phyloP scores from a whole-genome alignment of 2,888 invertebrate species.

The Calameuta filiformis region DNA sequence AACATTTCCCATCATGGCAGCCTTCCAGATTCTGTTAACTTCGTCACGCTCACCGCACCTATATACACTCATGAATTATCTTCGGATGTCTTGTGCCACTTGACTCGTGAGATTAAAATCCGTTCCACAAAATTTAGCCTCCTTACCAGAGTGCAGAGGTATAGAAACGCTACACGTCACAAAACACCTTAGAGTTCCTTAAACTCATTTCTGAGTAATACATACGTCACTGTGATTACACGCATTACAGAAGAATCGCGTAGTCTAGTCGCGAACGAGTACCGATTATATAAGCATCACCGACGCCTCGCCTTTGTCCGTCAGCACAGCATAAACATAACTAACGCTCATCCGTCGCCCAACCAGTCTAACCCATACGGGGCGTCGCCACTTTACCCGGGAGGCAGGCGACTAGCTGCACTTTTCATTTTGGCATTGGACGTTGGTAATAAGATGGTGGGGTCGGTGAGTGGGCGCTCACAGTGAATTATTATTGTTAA shows the following conservation, averaged over 20 bases:
- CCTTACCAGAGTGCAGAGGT: not conserved
- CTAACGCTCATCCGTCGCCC: constrained; percentile 21
- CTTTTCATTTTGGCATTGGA: constrained; percentile 46
- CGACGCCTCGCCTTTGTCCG: not conserved
- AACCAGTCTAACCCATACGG: constrained; percentile 42
- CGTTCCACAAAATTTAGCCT: not conserved
- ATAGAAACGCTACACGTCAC: not conserved
- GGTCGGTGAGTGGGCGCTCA: constrained; percentile 23
- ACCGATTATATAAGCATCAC: not conserved
- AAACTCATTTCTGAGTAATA: not conserved
- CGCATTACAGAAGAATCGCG: not conserved
- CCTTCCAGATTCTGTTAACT: not conserved
- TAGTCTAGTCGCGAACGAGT: not conserved
- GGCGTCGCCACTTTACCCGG: constrained; percentile 43
- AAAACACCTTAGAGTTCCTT: not conserved
- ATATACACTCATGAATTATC: not conserved
- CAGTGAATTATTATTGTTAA: not conserved
- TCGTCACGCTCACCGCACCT: not conserved
- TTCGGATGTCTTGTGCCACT: not conserved
- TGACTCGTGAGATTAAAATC: not conserved
- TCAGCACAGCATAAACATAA: constrained; percentile 40
- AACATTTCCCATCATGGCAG: not conserved
- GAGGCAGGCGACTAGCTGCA: constrained; percentile 37
- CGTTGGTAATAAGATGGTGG: constrained; percentile 14
- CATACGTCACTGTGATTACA: not conserved